These are phyloP conservation scores for Gibbula magus DNA, from an alignment of 2,888 invertebrate species.

Conservation along the genomic window DNA sequence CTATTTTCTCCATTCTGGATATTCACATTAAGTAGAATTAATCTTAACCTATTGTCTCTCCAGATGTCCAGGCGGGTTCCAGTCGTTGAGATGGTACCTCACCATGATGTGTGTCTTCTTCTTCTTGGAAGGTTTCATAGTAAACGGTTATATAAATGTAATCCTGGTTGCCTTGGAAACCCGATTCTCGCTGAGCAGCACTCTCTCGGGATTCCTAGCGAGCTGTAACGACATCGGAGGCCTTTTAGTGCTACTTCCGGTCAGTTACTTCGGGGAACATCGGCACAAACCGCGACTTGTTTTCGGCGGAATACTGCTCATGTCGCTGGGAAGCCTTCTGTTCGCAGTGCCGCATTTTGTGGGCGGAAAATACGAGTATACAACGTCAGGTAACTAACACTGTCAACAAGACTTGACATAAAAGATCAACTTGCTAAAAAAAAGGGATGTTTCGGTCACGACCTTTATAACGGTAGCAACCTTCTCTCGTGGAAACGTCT, in stretches of 20 bases:
- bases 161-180: constrained; percentile 54
- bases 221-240: constrained; percentile 56
- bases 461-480: no score
- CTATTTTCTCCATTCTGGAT: no score
- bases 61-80: no score
- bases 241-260: constrained; percentile 41
- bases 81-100: constrained; percentile 36
- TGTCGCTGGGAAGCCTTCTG: constrained; percentile 53
- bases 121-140: constrained; percentile 55
- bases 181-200: constrained; percentile 49
- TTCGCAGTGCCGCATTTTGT: constrained; percentile 56
- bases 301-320: constrained; percentile 46
- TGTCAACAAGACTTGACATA: no score
- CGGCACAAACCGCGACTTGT: constrained; percentile 53
- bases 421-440: no score
- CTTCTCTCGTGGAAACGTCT: no score
- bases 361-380: constrained; percentile 48
- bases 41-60: no score
- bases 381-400: constrained; percentile 51
- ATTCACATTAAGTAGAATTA: no score
- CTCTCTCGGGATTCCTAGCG: constrained; percentile 49
- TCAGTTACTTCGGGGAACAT: constrained; percentile 52
- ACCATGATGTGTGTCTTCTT: constrained; percentile 53
- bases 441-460: no score
- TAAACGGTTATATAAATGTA: constrained; percentile 58